Percentiles rank a stretch among this genome's conserved stretches.
Evolutionary conservation across 2,797 vertebrate genomes (phyloP).

Genomic region (Pseudocheirus occidentalis): DNA sequence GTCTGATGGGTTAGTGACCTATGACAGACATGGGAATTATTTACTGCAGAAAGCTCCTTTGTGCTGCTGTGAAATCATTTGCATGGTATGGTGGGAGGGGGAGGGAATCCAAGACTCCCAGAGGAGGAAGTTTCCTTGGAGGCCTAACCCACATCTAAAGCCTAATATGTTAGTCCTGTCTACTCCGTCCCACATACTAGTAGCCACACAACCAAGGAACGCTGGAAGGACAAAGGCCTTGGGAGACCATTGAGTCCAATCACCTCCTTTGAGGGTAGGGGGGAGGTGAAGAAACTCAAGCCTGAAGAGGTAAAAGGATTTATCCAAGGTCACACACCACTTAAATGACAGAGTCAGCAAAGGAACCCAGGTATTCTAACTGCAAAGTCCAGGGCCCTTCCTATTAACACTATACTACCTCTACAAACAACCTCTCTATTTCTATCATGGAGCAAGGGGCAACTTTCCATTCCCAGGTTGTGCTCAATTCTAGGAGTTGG

Average conservation of each 20-base stretch:
- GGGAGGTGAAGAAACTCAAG: not conserved
- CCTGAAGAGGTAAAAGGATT: not conserved
- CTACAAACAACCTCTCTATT: constrained; percentile 24
- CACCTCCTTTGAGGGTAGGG: not conserved
- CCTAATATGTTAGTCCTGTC: not conserved
- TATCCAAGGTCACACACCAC: not conserved
- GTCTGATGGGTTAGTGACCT: not conserved
- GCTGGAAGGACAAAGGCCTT: not conserved
- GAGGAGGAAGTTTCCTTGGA: not conserved
- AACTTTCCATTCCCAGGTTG: constrained; percentile 18
- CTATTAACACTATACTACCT: not conserved
- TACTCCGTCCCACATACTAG: not conserved
- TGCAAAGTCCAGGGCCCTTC: not conserved
- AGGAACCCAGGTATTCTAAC: not conserved
- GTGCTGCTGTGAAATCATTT: not conserved
- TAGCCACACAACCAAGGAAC: not conserved
- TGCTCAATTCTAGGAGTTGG: not conserved
- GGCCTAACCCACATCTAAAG: not conserved
- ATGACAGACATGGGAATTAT: not conserved
- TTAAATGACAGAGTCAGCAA: not conserved
- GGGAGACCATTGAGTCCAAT: not conserved
- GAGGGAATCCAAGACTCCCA: not conserved
- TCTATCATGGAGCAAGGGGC: constrained; percentile 18
- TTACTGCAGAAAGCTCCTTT: not conserved
- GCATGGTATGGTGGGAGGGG: not conserved